phyloP scores from a whole-genome alignment of 2,888 invertebrate genomes.

The Phrixothrix hirtus region DNA sequence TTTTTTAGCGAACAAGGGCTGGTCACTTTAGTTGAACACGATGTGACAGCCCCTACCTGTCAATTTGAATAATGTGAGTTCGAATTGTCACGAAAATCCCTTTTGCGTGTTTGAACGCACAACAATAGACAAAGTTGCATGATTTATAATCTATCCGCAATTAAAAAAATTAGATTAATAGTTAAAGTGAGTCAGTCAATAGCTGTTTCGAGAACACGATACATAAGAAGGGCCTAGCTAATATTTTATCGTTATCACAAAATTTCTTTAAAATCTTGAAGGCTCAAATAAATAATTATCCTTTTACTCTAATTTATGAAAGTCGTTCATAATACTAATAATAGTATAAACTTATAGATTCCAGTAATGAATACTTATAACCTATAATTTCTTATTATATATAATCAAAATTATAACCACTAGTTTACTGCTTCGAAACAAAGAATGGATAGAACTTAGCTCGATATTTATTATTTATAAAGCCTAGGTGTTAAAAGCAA shows the following conservation, averaged over 20 bases:
- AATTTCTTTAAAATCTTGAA: background rate
- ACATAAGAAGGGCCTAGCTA: background rate
- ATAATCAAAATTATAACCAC: constrained; percentile 3
- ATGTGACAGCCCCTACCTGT: constrained; percentile 27
- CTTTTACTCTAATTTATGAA: constrained; percentile 5
- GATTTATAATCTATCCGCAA: constrained; percentile 7
- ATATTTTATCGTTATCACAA: background rate
- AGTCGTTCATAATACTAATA: background rate
- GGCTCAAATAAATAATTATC: constrained; percentile 1
- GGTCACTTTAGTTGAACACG: constrained; percentile 27
- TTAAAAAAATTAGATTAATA: constrained; percentile 12
- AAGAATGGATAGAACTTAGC: background rate
- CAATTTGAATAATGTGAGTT: constrained; percentile 29
- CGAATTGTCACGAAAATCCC: constrained; percentile 29
- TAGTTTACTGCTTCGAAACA: background rate
- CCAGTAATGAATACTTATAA: constrained; percentile 2
- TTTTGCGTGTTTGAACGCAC: constrained; percentile 16
- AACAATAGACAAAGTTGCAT: constrained; percentile 12
- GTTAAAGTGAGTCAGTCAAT: background rate
- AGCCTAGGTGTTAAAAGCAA: no score
- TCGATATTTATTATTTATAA: constrained; percentile 6
- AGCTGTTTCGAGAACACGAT: background rate
- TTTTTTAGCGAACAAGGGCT: constrained; percentile 27
- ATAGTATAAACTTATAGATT: background rate
- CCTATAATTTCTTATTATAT: constrained; percentile 9